phyloP scores from a whole-genome alignment of 2,888 invertebrate species.

The Lithosia quadra region DNA sequence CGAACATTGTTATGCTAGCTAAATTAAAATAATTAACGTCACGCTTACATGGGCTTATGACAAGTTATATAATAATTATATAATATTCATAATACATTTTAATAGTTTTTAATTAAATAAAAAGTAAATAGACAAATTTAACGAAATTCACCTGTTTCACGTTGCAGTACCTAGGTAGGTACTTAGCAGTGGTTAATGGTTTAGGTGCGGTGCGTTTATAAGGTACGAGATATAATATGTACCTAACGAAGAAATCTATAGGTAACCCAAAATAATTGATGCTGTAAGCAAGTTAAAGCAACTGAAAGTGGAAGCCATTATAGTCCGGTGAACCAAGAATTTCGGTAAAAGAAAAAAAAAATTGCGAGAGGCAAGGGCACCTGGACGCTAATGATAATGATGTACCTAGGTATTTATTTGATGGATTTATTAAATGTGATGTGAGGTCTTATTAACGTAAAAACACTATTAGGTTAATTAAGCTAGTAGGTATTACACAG shows the following conservation, averaged over 20 bases:
- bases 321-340: neutral
- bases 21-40: slow-evolving; percentile 7
- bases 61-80: neutral
- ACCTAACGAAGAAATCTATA: neutral
- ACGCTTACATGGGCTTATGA: neutral
- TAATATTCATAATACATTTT: slow-evolving; percentile 4
- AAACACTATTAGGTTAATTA: too few species aligned
- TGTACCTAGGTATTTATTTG: too few species aligned
- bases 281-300: neutral
- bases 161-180: too few species aligned
- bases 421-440: too few species aligned
- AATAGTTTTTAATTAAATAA: neutral
- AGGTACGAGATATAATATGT: neutral
- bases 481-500: too few species aligned
- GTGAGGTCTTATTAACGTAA: too few species aligned
- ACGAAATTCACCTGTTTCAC: neutral
- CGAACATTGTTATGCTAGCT: neutral
- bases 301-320: neutral
- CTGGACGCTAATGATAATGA: too few species aligned
- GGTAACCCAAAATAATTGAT: neutral
- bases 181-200: neutral
- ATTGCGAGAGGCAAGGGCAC: too few species aligned
- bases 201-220: neutral
- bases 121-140: neutral
- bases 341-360: neutral